Percentiles rank a stretch among this genome's conserved stretches.
These are phyloP conservation scores for Heliothis subflexa DNA, from an alignment of 1,140 invertebrate species.

Conservation along the genomic window DNA sequence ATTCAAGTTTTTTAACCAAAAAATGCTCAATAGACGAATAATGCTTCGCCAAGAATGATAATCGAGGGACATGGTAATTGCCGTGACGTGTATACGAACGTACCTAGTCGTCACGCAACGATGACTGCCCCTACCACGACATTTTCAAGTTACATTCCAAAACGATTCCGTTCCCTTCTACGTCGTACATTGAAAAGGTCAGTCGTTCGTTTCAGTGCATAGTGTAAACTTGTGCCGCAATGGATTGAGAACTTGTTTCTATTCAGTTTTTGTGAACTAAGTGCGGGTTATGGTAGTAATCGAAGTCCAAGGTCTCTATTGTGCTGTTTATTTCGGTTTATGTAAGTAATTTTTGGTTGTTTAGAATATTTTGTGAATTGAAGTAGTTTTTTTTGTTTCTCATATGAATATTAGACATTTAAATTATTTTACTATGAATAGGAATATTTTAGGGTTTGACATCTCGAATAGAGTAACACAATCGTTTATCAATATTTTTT, in stretches of 20 bases:
- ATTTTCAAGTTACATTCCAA: slow-evolving; percentile 57
- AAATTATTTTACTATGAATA: not conserved
- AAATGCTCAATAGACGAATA: slow-evolving; percentile 47
- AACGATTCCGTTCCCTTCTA: slow-evolving; percentile 49
- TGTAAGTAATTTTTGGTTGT: slow-evolving; percentile 44
- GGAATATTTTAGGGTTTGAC: too few relatives aligned
- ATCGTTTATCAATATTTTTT: too few relatives aligned
- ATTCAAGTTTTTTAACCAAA: slow-evolving; percentile 33
- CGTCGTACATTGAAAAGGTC: slow-evolving; percentile 62
- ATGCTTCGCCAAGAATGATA: slow-evolving; percentile 59
- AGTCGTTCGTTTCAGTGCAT: slow-evolving; percentile 49
- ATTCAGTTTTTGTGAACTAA: slow-evolving; percentile 55
- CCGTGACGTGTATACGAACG: slow-evolving; percentile 66
- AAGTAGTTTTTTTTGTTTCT: not conserved
- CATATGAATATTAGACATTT: not conserved
- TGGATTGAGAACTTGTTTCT: slow-evolving; percentile 58
- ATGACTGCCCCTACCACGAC: slow-evolving; percentile 68
- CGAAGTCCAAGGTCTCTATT: slow-evolving; percentile 70
- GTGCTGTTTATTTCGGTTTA: slow-evolving; percentile 63
- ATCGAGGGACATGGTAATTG: slow-evolving; percentile 73
- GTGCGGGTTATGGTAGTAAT: slow-evolving; percentile 54
- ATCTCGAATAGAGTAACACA: too few relatives aligned
- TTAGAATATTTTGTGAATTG: slow-evolving; percentile 24
- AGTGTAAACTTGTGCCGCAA: slow-evolving; percentile 59
- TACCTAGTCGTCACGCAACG: slow-evolving; percentile 74